phyloP scores from a whole-genome alignment of 2,888 invertebrate genomes.

The Mamestra brassicae region DNA sequence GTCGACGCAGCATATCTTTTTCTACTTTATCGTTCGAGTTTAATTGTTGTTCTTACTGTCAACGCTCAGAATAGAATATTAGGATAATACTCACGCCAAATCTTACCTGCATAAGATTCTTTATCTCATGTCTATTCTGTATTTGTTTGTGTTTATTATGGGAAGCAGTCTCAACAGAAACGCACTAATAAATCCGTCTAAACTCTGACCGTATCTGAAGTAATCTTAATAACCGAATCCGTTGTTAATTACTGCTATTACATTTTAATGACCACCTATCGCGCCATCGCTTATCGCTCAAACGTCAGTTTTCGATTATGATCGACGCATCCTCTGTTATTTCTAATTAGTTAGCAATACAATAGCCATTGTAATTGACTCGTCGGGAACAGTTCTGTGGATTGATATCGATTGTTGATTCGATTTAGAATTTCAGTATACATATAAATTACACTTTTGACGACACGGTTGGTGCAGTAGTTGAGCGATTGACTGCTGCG shows the following conservation, averaged over 20 bases:
- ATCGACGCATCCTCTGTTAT: neutral
- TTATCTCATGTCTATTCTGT: no score
- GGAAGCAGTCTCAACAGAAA: neutral
- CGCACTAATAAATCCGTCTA: neutral
- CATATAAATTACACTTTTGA: no score
- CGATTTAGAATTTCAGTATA: no score
- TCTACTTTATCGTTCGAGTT: neutral
- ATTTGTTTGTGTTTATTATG: neutral
- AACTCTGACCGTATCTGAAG: neutral
- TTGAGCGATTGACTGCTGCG: no score
- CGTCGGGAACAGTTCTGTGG: neutral
- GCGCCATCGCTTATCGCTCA: neutral
- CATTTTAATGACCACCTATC: constrained; percentile 7
- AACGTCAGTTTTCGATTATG: constrained; percentile 7
- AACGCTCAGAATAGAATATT: no score
- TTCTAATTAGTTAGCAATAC: constrained; percentile 12
- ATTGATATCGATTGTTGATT: constrained; percentile 5
- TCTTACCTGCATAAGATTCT: no score
- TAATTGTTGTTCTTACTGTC: no score
- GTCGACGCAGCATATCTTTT: no score
- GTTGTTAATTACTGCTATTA: constrained; percentile 3
- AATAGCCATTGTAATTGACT: constrained; percentile 18
- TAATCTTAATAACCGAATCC: constrained; percentile 5
- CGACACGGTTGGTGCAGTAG: no score
- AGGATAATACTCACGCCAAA: no score